These are phyloP conservation scores for Heliconius melpomene DNA, from an alignment of 1,140 invertebrate genomes.

Conservation along the genomic window DNA sequence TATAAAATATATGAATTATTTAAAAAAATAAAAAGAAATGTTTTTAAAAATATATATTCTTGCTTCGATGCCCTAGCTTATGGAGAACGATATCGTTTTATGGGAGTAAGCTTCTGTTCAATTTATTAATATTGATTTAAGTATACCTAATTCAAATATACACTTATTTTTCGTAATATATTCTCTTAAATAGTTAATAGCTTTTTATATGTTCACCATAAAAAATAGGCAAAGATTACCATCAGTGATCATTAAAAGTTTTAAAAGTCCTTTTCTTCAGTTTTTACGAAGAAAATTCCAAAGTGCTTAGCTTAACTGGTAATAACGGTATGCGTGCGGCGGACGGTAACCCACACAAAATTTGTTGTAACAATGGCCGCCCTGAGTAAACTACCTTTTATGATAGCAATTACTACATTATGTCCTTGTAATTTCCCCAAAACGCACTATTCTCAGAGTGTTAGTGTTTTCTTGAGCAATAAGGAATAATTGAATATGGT, in stretches of 20 bases:
- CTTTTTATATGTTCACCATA: not conserved
- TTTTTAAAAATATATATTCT: not conserved
- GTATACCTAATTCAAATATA: no score
- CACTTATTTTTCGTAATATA: no score
- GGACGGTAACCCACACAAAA: constrained; percentile 40
- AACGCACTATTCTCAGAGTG: constrained; percentile 34
- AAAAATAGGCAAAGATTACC: not conserved
- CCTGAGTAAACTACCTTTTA: constrained; percentile 58
- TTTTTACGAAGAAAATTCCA: constrained; percentile 25
- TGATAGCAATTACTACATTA: constrained; percentile 56
- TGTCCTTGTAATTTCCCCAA: constrained; percentile 51
- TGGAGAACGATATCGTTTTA: no score
- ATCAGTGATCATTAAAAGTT: not conserved
- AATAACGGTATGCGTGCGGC: constrained; percentile 45
- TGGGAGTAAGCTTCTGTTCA: no score
- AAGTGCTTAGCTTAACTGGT: constrained; percentile 25
- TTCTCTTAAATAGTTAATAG: not conserved
- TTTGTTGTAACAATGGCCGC: constrained; percentile 58
- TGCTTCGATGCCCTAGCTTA: no score
- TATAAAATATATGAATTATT: not conserved
- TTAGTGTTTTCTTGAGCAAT: constrained; percentile 36
- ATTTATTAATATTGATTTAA: no score
- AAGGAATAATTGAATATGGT: constrained; percentile 40
- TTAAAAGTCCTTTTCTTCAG: constrained; percentile 7
- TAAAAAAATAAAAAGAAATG: not conserved